These are phyloP conservation scores for Pseudococcus longispinus DNA, from an alignment of 2,888 invertebrate species.

Conservation along the genomic window DNA sequence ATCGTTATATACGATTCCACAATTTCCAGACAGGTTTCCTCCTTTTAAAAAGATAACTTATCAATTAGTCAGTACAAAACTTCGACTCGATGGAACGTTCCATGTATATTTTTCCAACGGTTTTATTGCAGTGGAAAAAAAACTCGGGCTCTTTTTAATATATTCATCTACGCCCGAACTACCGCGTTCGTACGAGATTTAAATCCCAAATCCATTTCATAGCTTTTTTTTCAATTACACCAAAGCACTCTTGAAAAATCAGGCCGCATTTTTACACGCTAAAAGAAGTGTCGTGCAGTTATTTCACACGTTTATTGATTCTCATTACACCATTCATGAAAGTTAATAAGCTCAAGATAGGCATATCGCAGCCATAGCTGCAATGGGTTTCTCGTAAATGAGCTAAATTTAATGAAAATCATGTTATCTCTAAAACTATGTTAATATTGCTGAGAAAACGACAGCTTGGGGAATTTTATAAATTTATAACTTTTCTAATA, in stretches of 20 bases:
- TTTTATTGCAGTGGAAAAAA: background rate
- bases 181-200: background rate
- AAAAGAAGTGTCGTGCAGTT: background rate
- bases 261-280: constrained; percentile 16
- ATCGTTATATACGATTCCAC: background rate
- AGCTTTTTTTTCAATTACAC: background rate
- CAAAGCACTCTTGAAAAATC: background rate
- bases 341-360: background rate
- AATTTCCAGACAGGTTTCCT: background rate
- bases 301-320: constrained; percentile 5
- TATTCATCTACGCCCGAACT: background rate
- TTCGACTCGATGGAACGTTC: background rate
- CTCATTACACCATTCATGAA: background rate
- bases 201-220: background rate
- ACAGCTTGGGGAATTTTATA: background rate
- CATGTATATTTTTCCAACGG: background rate
- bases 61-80: background rate
- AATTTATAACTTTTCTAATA: background rate
- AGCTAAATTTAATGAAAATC: background rate
- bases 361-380: background rate
- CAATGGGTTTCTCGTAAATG: background rate
- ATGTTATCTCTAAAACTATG: background rate
- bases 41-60: constrained; percentile 14
- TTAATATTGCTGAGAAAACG: background rate
- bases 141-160: background rate